Evolutionary conservation across 2,113 vertebrate genomes (phyloP).

Genomic region (Gavia stellata): DNA sequence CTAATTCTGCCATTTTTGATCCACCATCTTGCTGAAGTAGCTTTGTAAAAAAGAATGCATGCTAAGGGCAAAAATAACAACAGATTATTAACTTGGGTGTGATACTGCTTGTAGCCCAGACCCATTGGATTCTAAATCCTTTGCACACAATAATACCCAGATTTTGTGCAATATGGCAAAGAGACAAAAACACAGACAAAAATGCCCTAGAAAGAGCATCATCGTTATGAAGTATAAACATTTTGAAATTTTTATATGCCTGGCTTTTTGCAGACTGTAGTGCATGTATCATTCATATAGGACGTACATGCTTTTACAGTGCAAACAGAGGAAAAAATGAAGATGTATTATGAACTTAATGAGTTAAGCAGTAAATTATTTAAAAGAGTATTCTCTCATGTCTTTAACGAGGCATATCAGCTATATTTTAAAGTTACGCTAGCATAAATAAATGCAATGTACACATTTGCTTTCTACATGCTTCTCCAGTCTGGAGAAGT

Average conservation of each 20-base stretch:
- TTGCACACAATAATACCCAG: neutral
- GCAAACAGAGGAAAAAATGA: neutral
- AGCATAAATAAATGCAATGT: neutral
- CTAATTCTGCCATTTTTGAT: slow-evolving; percentile 53
- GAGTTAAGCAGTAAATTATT: neutral
- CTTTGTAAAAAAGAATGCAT: slow-evolving; percentile 50
- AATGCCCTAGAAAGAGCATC: slow-evolving; percentile 11
- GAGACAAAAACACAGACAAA: slow-evolving; percentile 2
- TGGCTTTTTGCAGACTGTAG: neutral
- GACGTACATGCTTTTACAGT: neutral
- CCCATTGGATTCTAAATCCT: slow-evolving; percentile 8
- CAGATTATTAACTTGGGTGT: slow-evolving; percentile 40
- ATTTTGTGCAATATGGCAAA: slow-evolving; percentile 20
- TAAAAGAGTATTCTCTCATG: neutral
- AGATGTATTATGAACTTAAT: neutral
- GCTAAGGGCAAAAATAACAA: slow-evolving; percentile 39
- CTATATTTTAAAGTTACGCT: neutral
- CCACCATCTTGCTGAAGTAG: slow-evolving; percentile 25
- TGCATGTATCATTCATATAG: neutral
- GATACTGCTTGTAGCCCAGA: slow-evolving; percentile 22
- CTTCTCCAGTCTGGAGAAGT: neutral
- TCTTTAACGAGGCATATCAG: neutral
- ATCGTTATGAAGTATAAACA: neutral
- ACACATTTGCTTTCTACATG: neutral
- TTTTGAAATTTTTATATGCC: neutral